Percentiles rank a stretch among this genome's conserved stretches.
phyloP scores from a whole-genome alignment of 1,140 invertebrate species.

The Drosophila novamexicana region DNA sequence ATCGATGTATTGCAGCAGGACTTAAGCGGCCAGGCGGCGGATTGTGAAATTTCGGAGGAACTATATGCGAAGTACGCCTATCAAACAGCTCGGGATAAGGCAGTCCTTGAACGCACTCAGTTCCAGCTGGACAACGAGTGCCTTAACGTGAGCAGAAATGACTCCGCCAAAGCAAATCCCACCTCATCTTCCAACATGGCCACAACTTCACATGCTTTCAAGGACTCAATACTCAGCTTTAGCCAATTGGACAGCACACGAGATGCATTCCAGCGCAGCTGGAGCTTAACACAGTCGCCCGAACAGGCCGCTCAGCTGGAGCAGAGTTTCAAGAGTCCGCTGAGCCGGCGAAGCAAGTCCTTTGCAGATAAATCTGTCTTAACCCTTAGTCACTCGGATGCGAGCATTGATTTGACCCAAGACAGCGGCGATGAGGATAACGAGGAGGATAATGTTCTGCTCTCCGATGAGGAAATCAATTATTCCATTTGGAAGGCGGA shows the following conservation, averaged over 20 bases:
- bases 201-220: neutral
- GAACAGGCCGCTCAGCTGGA: slow-evolving; percentile 1
- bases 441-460: slow-evolving; percentile 45
- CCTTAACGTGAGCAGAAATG: neutral
- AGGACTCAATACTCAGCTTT: slow-evolving; percentile 13
- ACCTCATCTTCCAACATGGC: neutral
- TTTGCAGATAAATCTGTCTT: slow-evolving; percentile 16
- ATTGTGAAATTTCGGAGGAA: slow-evolving; percentile 30
- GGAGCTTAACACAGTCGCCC: slow-evolving; percentile 34
- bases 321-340: slow-evolving; percentile 51
- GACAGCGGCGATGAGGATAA: slow-evolving; percentile 38
- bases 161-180: neutral
- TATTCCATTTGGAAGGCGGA: slow-evolving; percentile 81
- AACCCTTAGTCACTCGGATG: slow-evolving; percentile 26
- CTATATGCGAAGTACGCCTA: slow-evolving; percentile 32
- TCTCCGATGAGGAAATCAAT: slow-evolving; percentile 83
- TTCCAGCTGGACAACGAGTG: neutral
- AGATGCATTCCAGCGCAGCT: slow-evolving; percentile 28
- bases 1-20: neutral
- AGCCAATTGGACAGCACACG: slow-evolving; percentile 34
- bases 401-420: slow-evolving; percentile 63
- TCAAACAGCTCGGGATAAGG: neutral
- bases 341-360: slow-evolving; percentile 27
- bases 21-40: neutral
- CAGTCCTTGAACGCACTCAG: neutral